phyloP scores from a whole-genome alignment of 2,888 invertebrate genomes.

The Dynastes maya region DNA sequence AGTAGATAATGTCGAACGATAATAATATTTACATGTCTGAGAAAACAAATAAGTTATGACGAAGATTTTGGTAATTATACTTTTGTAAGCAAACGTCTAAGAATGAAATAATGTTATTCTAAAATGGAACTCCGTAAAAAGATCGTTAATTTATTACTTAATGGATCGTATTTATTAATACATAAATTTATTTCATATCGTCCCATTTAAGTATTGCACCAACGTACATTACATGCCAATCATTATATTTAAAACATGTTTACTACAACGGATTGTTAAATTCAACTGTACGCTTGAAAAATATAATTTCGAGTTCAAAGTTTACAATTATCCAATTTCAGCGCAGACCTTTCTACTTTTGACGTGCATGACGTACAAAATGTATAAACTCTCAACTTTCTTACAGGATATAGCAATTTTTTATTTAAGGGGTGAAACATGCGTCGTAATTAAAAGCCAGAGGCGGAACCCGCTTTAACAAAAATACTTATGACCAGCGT shows the following conservation, averaged over 20 bases:
- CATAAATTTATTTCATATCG: too few relatives aligned
- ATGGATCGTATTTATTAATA: too few relatives aligned
- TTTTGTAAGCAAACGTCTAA: too few relatives aligned
- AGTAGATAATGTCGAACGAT: too few relatives aligned
- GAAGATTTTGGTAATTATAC: too few relatives aligned
- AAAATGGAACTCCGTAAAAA: too few relatives aligned
- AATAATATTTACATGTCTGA: too few relatives aligned
- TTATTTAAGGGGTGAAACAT: conserved; percentile 15
- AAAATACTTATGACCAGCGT: conserved; percentile 22
- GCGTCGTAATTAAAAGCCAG: conserved; percentile 27
- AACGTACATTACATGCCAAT: too few relatives aligned
- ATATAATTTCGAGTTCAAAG: neutral
- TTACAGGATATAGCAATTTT: neutral
- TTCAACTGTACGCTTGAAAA: neutral
- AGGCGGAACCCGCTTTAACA: neutral
- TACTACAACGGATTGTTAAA: neutral
- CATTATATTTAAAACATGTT: neutral
- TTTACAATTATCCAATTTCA: neutral
- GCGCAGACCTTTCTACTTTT: neutral
- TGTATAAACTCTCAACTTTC: conserved; percentile 5
- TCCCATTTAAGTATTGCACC: too few relatives aligned
- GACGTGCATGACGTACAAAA: neutral
- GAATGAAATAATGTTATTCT: too few relatives aligned
- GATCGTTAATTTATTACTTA: too few relatives aligned
- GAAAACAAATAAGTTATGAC: too few relatives aligned